Evolutionary conservation across 2,888 invertebrate species (phyloP).

Genomic region (Nymphalis c-album): DNA sequence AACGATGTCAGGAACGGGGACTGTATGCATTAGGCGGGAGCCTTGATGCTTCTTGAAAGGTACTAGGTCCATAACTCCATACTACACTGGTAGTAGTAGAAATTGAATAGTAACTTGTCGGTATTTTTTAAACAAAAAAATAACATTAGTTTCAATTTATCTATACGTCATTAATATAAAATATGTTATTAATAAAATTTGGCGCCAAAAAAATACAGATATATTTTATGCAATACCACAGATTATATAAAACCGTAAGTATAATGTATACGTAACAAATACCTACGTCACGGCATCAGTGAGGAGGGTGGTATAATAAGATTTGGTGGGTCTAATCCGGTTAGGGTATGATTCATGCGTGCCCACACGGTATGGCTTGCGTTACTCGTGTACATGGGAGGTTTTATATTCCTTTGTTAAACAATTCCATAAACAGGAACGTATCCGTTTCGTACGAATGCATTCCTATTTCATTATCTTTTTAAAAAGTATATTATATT

Average conservation of each 20-base stretch:
- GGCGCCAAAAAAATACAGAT: neutral
- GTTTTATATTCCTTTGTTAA: constrained; percentile 4
- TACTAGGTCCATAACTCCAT: too few relatives aligned
- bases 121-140: too few relatives aligned
- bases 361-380: constrained; percentile 23
- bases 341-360: constrained; percentile 77
- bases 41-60: too few relatives aligned
- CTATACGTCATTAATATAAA: too few relatives aligned
- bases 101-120: too few relatives aligned
- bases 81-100: too few relatives aligned
- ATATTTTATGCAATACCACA: neutral
- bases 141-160: too few relatives aligned
- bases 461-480: neutral
- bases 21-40: too few relatives aligned
- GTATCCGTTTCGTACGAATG: neutral
- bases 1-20: too few relatives aligned
- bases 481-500: too few relatives aligned
- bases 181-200: neutral
- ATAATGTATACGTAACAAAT: constrained; percentile 6
- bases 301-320: constrained; percentile 76
- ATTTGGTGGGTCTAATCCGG: constrained; percentile 69
- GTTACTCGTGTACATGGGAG: constrained; percentile 13
- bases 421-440: neutral
- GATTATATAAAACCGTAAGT: constrained; percentile 9
- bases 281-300: constrained; percentile 60